These are phyloP conservation scores for Schizothorax lantsangensis DNA, from an alignment of 2,797 vertebrate genomes.

Conservation along the genomic window DNA sequence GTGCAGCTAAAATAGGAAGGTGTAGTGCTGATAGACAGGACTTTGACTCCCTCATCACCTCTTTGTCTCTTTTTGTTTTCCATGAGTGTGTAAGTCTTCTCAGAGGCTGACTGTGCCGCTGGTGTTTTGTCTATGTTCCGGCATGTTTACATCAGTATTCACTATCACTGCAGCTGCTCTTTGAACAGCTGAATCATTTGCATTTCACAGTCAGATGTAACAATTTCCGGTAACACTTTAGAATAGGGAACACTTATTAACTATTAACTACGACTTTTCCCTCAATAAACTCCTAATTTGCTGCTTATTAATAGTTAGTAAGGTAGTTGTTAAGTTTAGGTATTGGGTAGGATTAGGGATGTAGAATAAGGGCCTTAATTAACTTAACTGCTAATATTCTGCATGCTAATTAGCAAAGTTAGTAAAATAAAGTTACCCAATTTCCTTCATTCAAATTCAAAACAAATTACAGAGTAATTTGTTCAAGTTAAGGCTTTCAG, in stretches of 20 bases:
- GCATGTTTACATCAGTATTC: conserved; percentile 29
- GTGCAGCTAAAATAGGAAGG: background rate
- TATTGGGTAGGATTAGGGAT: no score
- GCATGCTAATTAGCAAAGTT: no score
- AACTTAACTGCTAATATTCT: no score
- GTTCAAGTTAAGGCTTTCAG: no score
- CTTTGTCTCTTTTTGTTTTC: background rate
- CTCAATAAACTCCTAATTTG: no score
- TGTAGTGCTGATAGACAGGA: conserved; percentile 7
- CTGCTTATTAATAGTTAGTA: no score
- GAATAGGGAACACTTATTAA: no score
- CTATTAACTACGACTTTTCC: no score
- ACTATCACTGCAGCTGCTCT: conserved; percentile 32
- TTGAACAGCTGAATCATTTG: background rate
- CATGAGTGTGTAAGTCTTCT: background rate
- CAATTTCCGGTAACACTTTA: background rate
- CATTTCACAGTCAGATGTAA: conserved; percentile 20
- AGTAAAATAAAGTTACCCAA: no score
- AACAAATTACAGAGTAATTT: background rate
- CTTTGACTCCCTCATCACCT: conserved; percentile 4
- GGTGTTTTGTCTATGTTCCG: conserved; percentile 18
- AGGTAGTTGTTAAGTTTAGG: no score
- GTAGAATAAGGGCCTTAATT: no score
- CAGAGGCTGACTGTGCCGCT: background rate
- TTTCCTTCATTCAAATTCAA: conserved; percentile 7